Percentiles rank a stretch among this genome's conserved stretches.
Evolutionary conservation across 2,797 vertebrate genomes (phyloP).

Genomic region (Alfaro cultratus): DNA sequence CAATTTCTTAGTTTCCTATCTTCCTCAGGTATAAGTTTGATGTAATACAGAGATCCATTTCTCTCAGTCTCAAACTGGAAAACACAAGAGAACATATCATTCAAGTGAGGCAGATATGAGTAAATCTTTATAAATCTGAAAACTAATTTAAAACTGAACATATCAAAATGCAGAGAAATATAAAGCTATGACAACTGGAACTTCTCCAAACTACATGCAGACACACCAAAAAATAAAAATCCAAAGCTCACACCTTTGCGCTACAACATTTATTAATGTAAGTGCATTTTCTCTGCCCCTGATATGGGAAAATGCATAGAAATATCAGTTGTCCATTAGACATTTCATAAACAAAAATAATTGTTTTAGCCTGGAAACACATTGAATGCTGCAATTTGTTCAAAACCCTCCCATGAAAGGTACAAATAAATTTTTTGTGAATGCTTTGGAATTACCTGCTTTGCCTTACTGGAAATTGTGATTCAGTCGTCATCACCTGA

Average conservation of each 20-base stretch:
- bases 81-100: neutral
- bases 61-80: neutral
- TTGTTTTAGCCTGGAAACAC: neutral
- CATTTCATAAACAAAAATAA: neutral
- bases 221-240: neutral
- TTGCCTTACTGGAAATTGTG: neutral
- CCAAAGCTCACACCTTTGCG: neutral
- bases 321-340: constrained; percentile 2
- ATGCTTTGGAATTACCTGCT: neutral
- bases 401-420: neutral
- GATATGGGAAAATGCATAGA: neutral
- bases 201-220: neutral
- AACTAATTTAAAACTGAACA: neutral
- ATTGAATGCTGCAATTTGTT: neutral
- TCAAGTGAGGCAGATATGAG: too few species aligned
- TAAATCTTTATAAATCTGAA: neutral
- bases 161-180: neutral
- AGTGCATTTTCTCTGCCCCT: constrained; percentile 19
- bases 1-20: neutral
- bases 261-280: neutral
- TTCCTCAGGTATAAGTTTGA: neutral
- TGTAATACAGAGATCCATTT: neutral
- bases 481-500: neutral
- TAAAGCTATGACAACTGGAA: neutral
- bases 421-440: neutral